Base-by-base conservation (phyloP, 2,888 invertebrate genomes). In the Leptinotarsa rubiginosa region DNA sequence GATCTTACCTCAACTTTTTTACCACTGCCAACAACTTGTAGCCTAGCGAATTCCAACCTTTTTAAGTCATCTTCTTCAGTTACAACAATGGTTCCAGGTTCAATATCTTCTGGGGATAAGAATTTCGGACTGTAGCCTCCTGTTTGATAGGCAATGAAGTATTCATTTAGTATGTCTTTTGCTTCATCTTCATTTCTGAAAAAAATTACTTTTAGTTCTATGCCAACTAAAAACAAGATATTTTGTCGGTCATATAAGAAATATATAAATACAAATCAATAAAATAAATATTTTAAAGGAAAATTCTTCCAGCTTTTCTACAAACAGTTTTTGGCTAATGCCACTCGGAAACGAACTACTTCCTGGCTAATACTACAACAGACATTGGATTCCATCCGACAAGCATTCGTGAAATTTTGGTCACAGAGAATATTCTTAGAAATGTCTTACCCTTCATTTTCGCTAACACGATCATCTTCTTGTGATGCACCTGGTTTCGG, bases 61-160 rank as follows among this genome's bases (percentile, higher is more conserved):
- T 93, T 92, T 72, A 87, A 88, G 86, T 98, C 97, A 75, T 95
- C 94, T 69, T 91, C 92, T 79, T 94, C 93, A 66, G 93, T 92
- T 59, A 93, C 91, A 2, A 97, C 91, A 79, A 96, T 89, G 7
- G 96, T 94, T 73, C 93, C 96, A 1, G 91, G 90, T 81, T 94
- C 96, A 69, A 96, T 90, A 74, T 92, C 92, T 49, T 89, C 88
- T 0, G 90, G 84, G 3, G 88, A 79, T 77, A 96, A 87, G 81
- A 93, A 93, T 81, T 88, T 89, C 0, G 98, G 98, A 83, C 95
- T 95, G 88, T 98, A 99, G 50, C 92, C 91, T 2, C 97, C 97
- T n/a, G 91, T 86, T 70, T 91, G 90, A 88, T 97, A 98, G 52
- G 93, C 91, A 54, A 90, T 88, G 79, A 93, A 91, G 70, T 90